phyloP scores from a whole-genome alignment of 1,140 invertebrate species.

The Listronotus oregonensis region DNA sequence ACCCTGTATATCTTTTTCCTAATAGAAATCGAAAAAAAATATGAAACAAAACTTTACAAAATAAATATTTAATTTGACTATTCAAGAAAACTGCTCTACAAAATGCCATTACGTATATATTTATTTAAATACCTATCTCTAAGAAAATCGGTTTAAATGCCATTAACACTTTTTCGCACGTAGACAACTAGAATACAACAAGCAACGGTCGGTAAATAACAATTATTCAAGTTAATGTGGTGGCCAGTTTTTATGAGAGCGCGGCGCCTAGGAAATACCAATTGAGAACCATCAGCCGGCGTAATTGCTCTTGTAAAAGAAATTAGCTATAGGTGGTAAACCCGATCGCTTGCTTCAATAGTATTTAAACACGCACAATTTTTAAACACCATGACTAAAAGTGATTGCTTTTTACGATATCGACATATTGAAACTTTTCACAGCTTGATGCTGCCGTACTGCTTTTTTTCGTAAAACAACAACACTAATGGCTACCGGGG shows the following conservation, averaged over 20 bases:
- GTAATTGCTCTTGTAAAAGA: constrained; percentile 26
- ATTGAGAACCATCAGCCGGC: constrained; percentile 23
- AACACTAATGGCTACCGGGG: too few species aligned
- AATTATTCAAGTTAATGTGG: constrained; percentile 32
- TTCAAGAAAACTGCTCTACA: too few species aligned
- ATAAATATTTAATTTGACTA: too few species aligned
- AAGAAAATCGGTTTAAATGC: constrained; percentile 16
- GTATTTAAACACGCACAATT: constrained; percentile 8
- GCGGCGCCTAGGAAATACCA: constrained; percentile 30
- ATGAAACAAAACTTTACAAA: too few species aligned
- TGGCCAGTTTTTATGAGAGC: constrained; percentile 24
- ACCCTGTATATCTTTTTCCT: too few species aligned
- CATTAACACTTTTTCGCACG: constrained; percentile 21
- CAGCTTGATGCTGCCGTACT: too few species aligned
- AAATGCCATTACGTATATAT: too few species aligned
- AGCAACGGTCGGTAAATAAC: constrained; percentile 24
- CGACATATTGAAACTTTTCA: too few species aligned
- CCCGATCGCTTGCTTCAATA: constrained; percentile 12
- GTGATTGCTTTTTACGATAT: constrained; percentile 1
- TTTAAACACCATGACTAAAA: constrained; percentile 1
- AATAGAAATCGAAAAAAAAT: too few species aligned
- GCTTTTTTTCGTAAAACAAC: too few species aligned
- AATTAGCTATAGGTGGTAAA: constrained; percentile 28
- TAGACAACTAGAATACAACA: constrained; percentile 14
- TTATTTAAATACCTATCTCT: not conserved